phyloP scores from a whole-genome alignment of 2,797 vertebrate species.

The Anguilla marmorata region DNA sequence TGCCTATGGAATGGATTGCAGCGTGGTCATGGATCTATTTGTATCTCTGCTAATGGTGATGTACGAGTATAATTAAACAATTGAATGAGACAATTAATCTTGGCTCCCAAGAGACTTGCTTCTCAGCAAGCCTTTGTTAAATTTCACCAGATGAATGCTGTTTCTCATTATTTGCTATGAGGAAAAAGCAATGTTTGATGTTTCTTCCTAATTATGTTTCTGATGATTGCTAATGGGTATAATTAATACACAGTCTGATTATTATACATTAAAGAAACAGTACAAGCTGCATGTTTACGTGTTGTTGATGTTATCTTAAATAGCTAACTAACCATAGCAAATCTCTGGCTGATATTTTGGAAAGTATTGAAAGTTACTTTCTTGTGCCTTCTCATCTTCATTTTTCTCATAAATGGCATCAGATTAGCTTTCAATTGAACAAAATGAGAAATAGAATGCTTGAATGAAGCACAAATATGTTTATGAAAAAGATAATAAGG shows the following conservation, averaged over 20 bases:
- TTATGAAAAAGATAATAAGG: conserved; percentile 38
- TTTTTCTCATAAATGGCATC: conserved; percentile 40
- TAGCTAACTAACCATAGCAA: neutral
- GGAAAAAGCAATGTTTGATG: neutral
- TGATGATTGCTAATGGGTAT: conserved; percentile 5
- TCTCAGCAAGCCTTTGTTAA: conserved; percentile 18
- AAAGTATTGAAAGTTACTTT: conserved; percentile 33
- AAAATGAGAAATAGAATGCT: conserved; percentile 47
- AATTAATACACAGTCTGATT: conserved; percentile 12
- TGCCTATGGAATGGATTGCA: neutral
- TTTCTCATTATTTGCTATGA: conserved; percentile 8
- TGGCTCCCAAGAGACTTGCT: neutral
- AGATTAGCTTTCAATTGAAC: conserved; percentile 44
- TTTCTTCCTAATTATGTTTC: conserved; percentile 14
- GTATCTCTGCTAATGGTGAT: conserved; percentile 20
- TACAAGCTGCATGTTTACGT: neutral
- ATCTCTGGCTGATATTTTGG: conserved; percentile 34
- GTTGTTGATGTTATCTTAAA: neutral
- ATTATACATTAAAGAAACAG: neutral
- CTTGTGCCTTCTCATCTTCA: conserved; percentile 40
- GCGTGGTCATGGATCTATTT: conserved; percentile 1
- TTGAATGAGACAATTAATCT: conserved; percentile 22
- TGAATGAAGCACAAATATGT: conserved; percentile 40
- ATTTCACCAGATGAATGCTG: neutral
- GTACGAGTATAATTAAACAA: conserved; percentile 16